Evolutionary conservation across 2,888 invertebrate genomes (phyloP), one percentile per base, ranked within the genome.

Genomic region (Cyclophora punctaria): DNA sequence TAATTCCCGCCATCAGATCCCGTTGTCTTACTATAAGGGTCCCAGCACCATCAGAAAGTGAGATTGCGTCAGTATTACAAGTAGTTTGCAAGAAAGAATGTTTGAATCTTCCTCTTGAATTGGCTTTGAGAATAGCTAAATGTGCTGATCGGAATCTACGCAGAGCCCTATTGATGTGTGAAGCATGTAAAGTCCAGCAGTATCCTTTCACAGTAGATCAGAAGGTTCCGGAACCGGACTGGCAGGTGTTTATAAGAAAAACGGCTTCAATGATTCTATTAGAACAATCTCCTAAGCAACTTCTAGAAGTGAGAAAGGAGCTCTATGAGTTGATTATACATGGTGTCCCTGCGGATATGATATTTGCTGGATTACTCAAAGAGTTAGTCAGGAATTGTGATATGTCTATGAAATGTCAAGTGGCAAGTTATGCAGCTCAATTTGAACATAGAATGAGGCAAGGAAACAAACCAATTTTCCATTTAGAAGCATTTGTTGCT

Each of bases 1-100:
- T 99, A 1, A 97, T 98, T 66, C 98, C 98, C n/a, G 98, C 99
- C 3, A 98, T 99, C 61, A 92, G 95, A 57, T 98, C 98, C 53
- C 91, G 99, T 75, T 99, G 99, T 80, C 90, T 99, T 42, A 94
- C 95, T 20, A 92, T 99, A 41, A 89, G 99, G 63, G 95, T 99
- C 0, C 92, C 98, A 5, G 97, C 99, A 2, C 99, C 99, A 0
- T 91, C 92, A 2, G 80, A 91, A 46, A 88, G 90, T 20, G 95
- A 98, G 78, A 96, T 99, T 58, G 86, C 90, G 6, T 73, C 80
- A 47, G 91, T 95, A 40, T 74, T 93, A 35, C 90, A 94, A 73
- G 75, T 69, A 60, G 92, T 95, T 40, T 93, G 94, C 66, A 95
- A 93, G 69, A 95, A 94, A 60, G 98, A 99, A 85, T 92, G 94